Base-by-base conservation (phyloP, 2,797 vertebrate genomes). In the Cichlasoma orientale region DNA sequence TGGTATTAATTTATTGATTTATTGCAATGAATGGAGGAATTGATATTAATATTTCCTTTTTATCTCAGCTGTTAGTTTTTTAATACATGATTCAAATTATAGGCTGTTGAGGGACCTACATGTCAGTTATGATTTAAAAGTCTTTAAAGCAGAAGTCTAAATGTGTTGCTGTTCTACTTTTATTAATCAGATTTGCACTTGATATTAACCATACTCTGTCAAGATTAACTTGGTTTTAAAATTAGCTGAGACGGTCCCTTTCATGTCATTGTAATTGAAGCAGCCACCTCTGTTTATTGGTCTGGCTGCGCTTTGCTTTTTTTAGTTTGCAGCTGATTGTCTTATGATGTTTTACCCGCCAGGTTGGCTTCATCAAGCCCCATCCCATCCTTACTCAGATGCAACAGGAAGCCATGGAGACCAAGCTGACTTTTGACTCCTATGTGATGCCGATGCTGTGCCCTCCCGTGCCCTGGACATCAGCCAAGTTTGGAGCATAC, bases 301-400 rank as follows among this genome's bases (percentile, higher is more conserved):
- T 50, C 41, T 0, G 41, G 19, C 41, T 68, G 41, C 25, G 47
- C 38, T 38, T 68, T 47, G 16, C 10, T 69, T 44, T 23, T 16
- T 69, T 44, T 55, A 21, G 31, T 54, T 19, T 56, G 50, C 33
- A n/a, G 70, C n/a, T 38, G 10, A 7, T 72, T 66, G 58, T 85
- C 33, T 38, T 33, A 1, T 78, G 31, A 56, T 80, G 55, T 58
- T 75, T 74, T 27, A 4, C 44, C 25, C 57, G 19, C 18, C 86
- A 99, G 98, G 82, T 99, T 0, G 98, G 98, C 71, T 96, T 99
- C 83, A 95, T 99, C 85, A 98, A 98, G 86, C 97, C 97, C 0
- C 98, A 99, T 88, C 98, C 97, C 1, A 92, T 97, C 85, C 94
- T 97, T 83, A 94, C 74, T 4, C 96, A 97, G 85, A 92, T 99